Evolutionary conservation across 1,140 invertebrate species (phyloP).

Genomic region (Aphelinus atriplicis): DNA sequence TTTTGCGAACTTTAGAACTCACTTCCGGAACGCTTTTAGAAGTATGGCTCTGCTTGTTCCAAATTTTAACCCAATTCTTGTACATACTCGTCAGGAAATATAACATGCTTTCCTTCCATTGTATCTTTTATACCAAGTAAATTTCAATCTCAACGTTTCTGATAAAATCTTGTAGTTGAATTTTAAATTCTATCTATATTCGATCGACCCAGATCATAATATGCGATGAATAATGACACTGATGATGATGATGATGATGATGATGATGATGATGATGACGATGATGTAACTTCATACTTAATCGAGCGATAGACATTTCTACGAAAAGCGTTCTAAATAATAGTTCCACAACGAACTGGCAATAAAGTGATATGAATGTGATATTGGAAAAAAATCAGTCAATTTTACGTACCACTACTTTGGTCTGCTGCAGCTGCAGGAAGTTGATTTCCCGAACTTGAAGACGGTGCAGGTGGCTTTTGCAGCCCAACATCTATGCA

Average conservation of each 20-base stretch:
- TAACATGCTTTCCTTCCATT: conserved; percentile 7
- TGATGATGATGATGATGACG: no score
- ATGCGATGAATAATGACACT: no score
- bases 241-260: no score
- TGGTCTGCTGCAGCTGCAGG: conserved; percentile 54
- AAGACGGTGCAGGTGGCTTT: conserved; percentile 54
- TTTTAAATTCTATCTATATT: no score
- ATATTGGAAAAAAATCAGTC: no score
- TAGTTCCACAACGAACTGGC: no score
- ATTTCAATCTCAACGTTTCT: not conserved
- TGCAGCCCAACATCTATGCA: conserved; percentile 54
- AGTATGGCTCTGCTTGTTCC: not conserved
- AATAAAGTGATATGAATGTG: no score
- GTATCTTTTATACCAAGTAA: not conserved
- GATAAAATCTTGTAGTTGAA: no score
- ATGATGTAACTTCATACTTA: no score
- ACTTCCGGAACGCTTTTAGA: conserved; percentile 29
- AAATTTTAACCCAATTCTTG: conserved; percentile 25
- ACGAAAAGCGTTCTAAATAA: no score
- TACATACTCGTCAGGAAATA: not conserved
- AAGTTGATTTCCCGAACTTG: conserved; percentile 54
- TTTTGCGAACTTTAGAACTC: conserved; percentile 38
- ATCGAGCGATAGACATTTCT: no score
- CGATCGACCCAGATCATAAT: no score
- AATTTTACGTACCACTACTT: conserved; percentile 53